A percentile compares a stretch with the other conserved stretches of the same genome.
These are phyloP conservation scores for Antrozous pallidus DNA, from an alignment of 2,797 vertebrate genomes.

Conservation along the genomic window DNA sequence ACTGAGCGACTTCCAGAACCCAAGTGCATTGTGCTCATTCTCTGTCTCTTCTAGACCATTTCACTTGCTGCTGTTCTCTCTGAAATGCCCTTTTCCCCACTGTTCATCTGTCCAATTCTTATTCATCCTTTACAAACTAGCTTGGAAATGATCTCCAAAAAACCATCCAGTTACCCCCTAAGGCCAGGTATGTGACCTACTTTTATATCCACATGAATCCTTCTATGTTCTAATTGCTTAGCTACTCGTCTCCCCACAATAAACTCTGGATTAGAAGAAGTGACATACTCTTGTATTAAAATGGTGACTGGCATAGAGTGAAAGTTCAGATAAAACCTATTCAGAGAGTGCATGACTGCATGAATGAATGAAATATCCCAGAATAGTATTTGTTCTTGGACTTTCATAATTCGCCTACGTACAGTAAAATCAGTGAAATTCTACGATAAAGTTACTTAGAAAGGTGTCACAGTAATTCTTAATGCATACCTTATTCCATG, in stretches of 20 bases:
- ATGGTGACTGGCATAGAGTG: not conserved
- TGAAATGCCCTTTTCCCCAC: not conserved
- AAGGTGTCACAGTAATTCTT: not conserved
- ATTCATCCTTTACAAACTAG: not conserved
- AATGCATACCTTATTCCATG: slow-evolving; percentile 90
- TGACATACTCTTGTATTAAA: not conserved
- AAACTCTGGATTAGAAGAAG: not conserved
- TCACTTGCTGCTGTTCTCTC: not conserved
- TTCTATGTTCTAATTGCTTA: not conserved
- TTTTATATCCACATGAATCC: not conserved
- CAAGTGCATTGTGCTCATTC: not conserved
- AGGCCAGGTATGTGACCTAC: not conserved
- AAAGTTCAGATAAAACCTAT: not conserved
- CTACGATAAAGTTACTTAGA: not conserved
- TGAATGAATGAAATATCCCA: not conserved
- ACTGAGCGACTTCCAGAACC: not conserved
- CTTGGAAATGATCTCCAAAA: not conserved
- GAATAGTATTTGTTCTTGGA: not conserved
- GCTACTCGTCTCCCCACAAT: not conserved
- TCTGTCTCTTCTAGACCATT: not conserved
- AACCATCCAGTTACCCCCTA: not conserved
- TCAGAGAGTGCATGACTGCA: not conserved
- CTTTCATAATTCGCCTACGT: not conserved
- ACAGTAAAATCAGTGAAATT: not conserved
- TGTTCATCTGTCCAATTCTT: not conserved